A percentile compares a stretch with the other conserved stretches of the same genome.
Conservation (phyloP, 2,888 invertebrate species). For the Poecilus cupreus region DNA sequence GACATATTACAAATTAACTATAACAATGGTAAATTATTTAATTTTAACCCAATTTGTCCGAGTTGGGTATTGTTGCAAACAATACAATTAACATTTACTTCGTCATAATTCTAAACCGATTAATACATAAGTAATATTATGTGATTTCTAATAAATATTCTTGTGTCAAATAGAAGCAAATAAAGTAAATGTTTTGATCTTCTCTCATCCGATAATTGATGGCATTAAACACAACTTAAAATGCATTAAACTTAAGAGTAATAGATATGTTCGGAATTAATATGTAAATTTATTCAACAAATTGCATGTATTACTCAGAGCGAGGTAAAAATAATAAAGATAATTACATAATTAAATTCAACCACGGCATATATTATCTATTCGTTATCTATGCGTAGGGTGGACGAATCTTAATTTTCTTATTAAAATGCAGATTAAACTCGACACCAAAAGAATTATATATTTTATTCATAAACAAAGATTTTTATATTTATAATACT, state of each 20-base stretch:
- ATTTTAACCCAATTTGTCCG: background rate
- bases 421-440: slow-evolving; percentile 11
- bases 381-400: background rate
- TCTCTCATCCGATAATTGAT: background rate
- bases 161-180: background rate
- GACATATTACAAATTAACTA: no score
- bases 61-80: background rate
- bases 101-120: background rate
- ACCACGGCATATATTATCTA: background rate
- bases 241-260: background rate
- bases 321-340: background rate
- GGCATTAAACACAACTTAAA: background rate
- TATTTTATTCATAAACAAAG: no score
- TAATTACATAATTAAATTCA: background rate
- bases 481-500: no score
- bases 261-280: background rate
- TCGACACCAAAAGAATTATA: background rate
- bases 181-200: background rate
- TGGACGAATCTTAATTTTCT: background rate
- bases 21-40: no score
- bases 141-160: background rate
- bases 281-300: slow-evolving; percentile 29
- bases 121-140: background rate
- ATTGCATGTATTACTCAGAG: background rate
- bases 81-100: background rate